Base-by-base conservation (phyloP, 2,797 vertebrate species). In the Galaxias olidus region DNA sequence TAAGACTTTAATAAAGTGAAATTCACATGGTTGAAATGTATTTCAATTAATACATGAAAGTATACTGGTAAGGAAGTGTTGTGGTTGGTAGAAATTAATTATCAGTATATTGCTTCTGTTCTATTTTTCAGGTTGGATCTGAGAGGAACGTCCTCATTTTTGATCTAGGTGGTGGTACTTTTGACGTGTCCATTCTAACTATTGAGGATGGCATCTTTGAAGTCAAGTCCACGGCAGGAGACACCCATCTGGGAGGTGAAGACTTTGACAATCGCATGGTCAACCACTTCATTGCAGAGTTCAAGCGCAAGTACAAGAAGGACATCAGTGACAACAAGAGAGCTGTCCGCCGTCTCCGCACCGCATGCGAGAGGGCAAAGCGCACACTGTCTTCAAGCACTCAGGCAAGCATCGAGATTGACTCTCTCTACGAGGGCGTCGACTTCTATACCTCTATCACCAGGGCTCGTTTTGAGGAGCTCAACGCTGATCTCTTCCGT, bases 391-490 rank as follows among this genome's bases (percentile, higher is more conserved):
- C 92, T 77, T 93, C 92, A 79, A 93, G 91, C 84, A 93, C 92
- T 15, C 92, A 93, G 81, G 91, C 92, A 63, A 93, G 92, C 71
- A 93, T 93, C 12, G 92, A 93, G 73, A 93, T 93, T 1, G 92
- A 93, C 73, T 96, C 94, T 1, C 89, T 96, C 20, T 96, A 88
- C 9, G 94, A 96, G 78, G 94, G 94, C 55, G 82, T 94, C 0
- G 94, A 96, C 71, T 95, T 96, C 87, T 96, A 96, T 79, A 96
- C 94, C 0, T 95, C 95, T 44, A 91, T 96, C 83, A 95, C 95
- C 49, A 91, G 95, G 54, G 95, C 94, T 67, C 93, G 94, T 8
- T 96, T 96, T 67, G 94, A 95, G 56, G 95, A 96, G 81, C 85
- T 96, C 78, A 95, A 95, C 13, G 90, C 93, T 0, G 94, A 96